Conservation (phyloP, 2,888 invertebrate genomes). For the Coelopa pilipes region DNA sequence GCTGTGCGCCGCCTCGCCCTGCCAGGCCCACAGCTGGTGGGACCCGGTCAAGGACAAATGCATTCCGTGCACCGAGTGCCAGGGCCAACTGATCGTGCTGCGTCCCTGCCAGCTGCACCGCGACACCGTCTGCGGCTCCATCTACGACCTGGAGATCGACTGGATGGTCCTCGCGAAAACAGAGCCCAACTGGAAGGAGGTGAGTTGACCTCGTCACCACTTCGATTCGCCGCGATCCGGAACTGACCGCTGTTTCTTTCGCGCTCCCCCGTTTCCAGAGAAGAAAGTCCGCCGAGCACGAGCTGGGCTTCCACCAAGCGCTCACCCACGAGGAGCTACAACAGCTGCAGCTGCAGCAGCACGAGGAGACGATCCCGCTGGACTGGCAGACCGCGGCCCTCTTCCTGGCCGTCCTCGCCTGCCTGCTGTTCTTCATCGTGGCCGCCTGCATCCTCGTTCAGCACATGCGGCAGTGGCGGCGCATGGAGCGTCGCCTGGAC, state of each 20-base stretch:
- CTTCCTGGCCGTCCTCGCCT: slow-evolving; percentile 78
- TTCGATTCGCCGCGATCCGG: too few species aligned
- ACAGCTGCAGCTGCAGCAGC: slow-evolving; percentile 59
- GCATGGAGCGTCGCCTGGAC: slow-evolving; percentile 80
- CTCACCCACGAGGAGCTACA: slow-evolving; percentile 45
- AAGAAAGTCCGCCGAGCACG: slow-evolving; percentile 58
- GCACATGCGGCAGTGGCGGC: slow-evolving; percentile 83
- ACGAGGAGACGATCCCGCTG: slow-evolving; percentile 68
- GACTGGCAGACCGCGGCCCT: slow-evolving; percentile 81
- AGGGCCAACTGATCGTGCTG: slow-evolving; percentile 73
- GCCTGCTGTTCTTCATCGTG: slow-evolving; percentile 82
- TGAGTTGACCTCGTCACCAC: slow-evolving; percentile 46
- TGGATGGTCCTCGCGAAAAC: slow-evolving; percentile 70
- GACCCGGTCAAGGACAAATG: slow-evolving; percentile 74
- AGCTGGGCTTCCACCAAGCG: slow-evolving; percentile 54
- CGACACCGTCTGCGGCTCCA: slow-evolving; percentile 79
- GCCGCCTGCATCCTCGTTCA: slow-evolving; percentile 81
- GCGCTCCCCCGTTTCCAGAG: slow-evolving; percentile 51
- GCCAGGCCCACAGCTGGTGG: slow-evolving; percentile 77
- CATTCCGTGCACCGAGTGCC: slow-evolving; percentile 78
- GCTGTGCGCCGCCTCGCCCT: slow-evolving; percentile 60
- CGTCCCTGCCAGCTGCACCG: slow-evolving; percentile 80
- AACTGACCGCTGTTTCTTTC: background rate
- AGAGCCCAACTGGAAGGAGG: slow-evolving; percentile 67
- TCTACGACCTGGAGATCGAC: slow-evolving; percentile 74